Evolutionary conservation across 2,888 invertebrate species (phyloP).

Genomic region (Athalia cordata): DNA sequence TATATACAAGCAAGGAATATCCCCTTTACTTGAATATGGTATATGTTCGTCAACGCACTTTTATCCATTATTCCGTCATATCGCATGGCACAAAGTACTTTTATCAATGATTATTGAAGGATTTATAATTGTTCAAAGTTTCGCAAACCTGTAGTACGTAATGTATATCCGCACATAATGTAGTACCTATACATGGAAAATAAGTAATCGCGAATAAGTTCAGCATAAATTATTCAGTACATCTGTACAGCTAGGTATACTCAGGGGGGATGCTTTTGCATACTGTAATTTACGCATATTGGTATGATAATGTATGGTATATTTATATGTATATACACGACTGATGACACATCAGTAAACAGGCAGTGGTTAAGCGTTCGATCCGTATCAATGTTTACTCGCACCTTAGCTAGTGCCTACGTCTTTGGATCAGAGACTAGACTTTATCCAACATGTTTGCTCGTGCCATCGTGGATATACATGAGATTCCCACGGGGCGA

Average conservation of each 20-base stretch:
- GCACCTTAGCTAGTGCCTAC: conserved; percentile 58
- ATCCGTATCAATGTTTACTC: conserved; percentile 70
- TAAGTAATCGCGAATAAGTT: too few relatives aligned
- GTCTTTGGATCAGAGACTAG: conserved; percentile 67
- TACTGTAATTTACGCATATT: neutral
- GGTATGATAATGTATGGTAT: too few relatives aligned
- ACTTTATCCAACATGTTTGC: conserved; percentile 67
- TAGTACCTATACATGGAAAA: too few relatives aligned
- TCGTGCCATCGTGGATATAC: conserved; percentile 67
- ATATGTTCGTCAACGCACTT: too few relatives aligned
- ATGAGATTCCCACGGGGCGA: conserved; percentile 68
- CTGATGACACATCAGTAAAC: conserved; percentile 64
- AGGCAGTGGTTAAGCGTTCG: conserved; percentile 69
- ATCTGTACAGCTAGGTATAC: neutral
- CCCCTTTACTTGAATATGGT: too few relatives aligned
- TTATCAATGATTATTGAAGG: too few relatives aligned
- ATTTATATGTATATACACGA: neutral
- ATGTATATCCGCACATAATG: too few relatives aligned
- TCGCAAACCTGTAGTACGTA: too few relatives aligned
- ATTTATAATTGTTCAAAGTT: too few relatives aligned
- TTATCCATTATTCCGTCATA: too few relatives aligned
- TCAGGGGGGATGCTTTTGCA: neutral
- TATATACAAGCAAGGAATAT: neutral
- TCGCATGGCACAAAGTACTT: too few relatives aligned
- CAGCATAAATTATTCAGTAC: too few relatives aligned